Conservation (phyloP, 2,797 vertebrate species). For the Telmatherina bonti region DNA sequence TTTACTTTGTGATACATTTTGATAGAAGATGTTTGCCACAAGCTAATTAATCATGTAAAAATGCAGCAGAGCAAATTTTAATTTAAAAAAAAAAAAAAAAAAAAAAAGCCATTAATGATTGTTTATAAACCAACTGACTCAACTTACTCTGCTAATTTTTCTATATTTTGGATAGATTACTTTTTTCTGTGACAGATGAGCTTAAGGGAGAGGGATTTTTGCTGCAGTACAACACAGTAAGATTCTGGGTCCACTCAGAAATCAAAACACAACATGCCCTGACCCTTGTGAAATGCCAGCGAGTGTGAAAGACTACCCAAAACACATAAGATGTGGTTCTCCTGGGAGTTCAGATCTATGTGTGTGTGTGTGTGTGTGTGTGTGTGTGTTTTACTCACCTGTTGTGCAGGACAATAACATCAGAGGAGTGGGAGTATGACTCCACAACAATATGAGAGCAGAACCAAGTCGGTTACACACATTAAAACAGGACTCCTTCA, state of each 20-base stretch:
- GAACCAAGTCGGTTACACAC: constrained; percentile 28
- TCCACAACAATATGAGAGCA: constrained; percentile 31
- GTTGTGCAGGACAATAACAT: constrained; percentile 26
- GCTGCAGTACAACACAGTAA: constrained; percentile 46
- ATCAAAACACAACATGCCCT: constrained; percentile 64
- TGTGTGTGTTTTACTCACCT: constrained; percentile 24
- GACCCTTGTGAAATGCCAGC: constrained; percentile 41
- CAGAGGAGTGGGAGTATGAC: constrained; percentile 34
- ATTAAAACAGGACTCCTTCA: constrained; percentile 27
- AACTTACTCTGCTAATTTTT: constrained; percentile 19
- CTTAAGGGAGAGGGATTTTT: constrained; percentile 52
- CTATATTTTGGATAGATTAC: constrained; percentile 24
- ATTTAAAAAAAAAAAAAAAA: neutral
- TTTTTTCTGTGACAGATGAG: constrained; percentile 61
- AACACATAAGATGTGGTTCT: constrained; percentile 39
- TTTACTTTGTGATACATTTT: constrained; percentile 4
- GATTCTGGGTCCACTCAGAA: constrained; percentile 55
- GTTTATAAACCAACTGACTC: constrained; percentile 11
- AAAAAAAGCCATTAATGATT: too few relatives aligned
- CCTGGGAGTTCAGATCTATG: constrained; percentile 30
- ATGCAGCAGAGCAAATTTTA: neutral
- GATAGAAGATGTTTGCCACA: neutral
- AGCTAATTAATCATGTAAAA: constrained; percentile 9
- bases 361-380: constrained; percentile 15
- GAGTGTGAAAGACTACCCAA: constrained; percentile 36